Evolutionary conservation across 2,888 invertebrate species (phyloP), one percentile per base, ranked within the genome.

Genomic region (Luperina testacea): DNA sequence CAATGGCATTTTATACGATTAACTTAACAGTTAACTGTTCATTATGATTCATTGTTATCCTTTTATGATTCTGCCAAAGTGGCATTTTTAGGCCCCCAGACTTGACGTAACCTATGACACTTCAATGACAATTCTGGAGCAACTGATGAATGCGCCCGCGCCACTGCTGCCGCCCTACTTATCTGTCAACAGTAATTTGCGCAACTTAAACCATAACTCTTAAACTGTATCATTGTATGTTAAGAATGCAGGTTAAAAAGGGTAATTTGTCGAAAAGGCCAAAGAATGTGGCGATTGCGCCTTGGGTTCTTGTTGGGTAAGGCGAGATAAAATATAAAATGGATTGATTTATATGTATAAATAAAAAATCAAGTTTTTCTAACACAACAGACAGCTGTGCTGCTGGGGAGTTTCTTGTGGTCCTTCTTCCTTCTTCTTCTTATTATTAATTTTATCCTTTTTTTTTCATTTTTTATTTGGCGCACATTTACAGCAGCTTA

Each of bases 161-260:
- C 51, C 71, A 0, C 20, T 15, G 32, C 17, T 9, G 0, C 48
- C 64, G 32, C 64, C n/a, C 64, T 59, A 79, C 38, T 27, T 72
- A 64, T n/a, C 42, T 81, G 78, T 75, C 77, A 83, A 85, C 65
- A 53, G 69, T 68, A 48, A 83, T 79, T 76, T 72, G 67, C 51
- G 69, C 73, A 79, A 77, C 53, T 73, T 84, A 42, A 64, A 72
- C 65, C 59, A 72, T 78, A 80, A 57, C 42, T 42, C 20, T 76
- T 70, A 72, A 75, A 76, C 27, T 73, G n/a, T 73, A 74, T 15
- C 53, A 70, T 32, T 80, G 59, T 67, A 57, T 80, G 72, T 77
- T 83, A 71, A 53, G 75, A 79, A 86, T 82, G 71, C 78, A 78
- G 76, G 78, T 86, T 69, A 75, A 53, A 77, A 75, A 63, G 68